A percentile compares a stretch with the other conserved stretches of the same genome.
Conservation (phyloP, 2,113 vertebrate genomes). For the Pteruthius melanotis region DNA sequence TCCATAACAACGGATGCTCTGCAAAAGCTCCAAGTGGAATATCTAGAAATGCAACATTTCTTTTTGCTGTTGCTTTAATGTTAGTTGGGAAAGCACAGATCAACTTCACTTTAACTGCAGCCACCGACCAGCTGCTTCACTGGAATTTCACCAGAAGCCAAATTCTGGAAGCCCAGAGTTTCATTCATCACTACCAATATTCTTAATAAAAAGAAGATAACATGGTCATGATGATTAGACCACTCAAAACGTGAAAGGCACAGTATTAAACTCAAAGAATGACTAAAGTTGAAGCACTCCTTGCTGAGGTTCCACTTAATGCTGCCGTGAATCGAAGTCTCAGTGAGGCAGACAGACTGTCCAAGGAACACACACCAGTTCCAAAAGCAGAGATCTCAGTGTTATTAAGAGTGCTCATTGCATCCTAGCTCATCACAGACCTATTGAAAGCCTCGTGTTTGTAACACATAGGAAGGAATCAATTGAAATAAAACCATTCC, state of each 20-base stretch:
- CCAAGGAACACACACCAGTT: background rate
- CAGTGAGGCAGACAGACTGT: background rate
- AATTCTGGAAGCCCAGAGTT: background rate
- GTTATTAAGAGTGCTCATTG: background rate
- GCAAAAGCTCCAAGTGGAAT: background rate
- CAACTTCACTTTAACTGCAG: background rate
- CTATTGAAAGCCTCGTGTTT: background rate
- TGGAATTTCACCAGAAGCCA: background rate
- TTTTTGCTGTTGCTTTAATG: background rate
- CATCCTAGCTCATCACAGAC: background rate
- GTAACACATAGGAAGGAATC: background rate
- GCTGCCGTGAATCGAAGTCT: background rate
- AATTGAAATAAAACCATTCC: background rate
- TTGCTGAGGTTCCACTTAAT: background rate
- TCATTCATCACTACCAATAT: background rate
- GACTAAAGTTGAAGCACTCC: background rate
- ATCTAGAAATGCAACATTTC: background rate
- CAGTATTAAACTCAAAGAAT: background rate
- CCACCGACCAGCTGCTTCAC: background rate
- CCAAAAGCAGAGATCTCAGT: background rate
- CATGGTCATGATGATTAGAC: background rate
- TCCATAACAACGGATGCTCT: background rate
- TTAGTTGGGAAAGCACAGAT: background rate
- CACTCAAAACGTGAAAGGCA: background rate
- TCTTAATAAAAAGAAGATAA: background rate